phyloP scores from a whole-genome alignment of 2,113 vertebrate species.

The Pituophis catenifer region DNA sequence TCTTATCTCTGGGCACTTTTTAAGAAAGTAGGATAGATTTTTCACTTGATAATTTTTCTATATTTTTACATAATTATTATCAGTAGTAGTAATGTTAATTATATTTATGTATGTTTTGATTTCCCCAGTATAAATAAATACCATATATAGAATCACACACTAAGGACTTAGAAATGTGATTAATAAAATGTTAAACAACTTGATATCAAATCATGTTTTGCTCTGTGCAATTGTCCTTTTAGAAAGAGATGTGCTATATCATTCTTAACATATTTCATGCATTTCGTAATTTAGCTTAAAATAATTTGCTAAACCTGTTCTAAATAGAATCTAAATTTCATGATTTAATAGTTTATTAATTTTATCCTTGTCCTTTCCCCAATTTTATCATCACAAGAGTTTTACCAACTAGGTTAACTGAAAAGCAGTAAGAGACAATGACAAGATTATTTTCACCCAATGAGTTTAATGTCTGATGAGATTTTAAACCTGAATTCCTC shows the following conservation, averaged over 20 bases:
- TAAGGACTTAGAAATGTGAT: not conserved
- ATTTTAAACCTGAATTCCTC: not conserved
- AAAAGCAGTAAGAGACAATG: not conserved
- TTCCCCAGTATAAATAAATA: not conserved
- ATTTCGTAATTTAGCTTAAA: not conserved
- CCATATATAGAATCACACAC: not conserved
- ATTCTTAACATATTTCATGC: not conserved
- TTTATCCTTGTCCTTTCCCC: not conserved
- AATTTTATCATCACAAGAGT: not conserved
- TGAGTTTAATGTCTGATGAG: not conserved
- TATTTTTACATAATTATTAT: not conserved
- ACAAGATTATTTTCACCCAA: conserved; percentile 18
- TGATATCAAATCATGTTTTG: not conserved
- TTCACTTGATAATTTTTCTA: not conserved
- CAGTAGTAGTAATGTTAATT: not conserved
- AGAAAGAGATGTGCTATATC: not conserved
- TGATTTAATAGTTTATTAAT: conserved; percentile 9
- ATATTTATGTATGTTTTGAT: not conserved
- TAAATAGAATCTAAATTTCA: not conserved
- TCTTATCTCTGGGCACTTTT: not conserved
- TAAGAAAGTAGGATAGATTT: not conserved
- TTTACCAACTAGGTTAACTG: not conserved
- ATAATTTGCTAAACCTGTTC: not conserved
- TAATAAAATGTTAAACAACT: not conserved
- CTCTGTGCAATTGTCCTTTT: not conserved